phyloP scores from a whole-genome alignment of 1,140 invertebrate genomes.

The Tetragonula clypearis region DNA sequence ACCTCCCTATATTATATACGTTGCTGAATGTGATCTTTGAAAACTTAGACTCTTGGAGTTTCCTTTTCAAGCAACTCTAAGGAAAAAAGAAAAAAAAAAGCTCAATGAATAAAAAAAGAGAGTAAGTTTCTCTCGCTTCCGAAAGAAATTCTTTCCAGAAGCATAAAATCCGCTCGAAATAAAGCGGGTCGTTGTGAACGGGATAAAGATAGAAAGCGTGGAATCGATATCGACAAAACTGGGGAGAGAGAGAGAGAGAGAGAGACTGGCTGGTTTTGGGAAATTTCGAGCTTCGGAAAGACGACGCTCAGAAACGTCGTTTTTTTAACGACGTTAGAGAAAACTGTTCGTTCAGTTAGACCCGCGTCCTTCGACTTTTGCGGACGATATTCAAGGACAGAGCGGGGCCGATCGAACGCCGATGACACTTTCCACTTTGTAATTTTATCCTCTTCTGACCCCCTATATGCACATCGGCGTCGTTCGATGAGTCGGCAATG shows the following conservation, averaged over 20 bases:
- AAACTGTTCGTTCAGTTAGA: slow-evolving; percentile 36
- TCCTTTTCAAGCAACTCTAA: too few relatives aligned
- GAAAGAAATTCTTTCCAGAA: too few relatives aligned
- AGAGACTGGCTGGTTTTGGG: too few relatives aligned
- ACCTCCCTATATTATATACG: too few relatives aligned
- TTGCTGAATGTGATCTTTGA: too few relatives aligned
- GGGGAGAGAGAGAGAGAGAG: too few relatives aligned
- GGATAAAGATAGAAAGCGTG: background rate
- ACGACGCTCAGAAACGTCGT: background rate
- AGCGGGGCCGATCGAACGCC: slow-evolving; percentile 60
- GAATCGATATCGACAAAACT: background rate
- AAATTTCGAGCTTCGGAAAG: background rate
- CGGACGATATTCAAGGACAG: slow-evolving; percentile 65
- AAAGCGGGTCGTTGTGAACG: too few relatives aligned
- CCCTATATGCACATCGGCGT: slow-evolving; percentile 63
- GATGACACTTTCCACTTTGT: slow-evolving; percentile 68
- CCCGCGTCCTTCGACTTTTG: slow-evolving; percentile 58
- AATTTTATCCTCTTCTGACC: slow-evolving; percentile 69
- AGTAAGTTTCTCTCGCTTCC: too few relatives aligned
- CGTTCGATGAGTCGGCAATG: slow-evolving; percentile 57
- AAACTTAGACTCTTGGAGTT: too few relatives aligned
- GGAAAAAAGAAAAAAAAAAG: too few relatives aligned
- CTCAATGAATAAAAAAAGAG: too few relatives aligned
- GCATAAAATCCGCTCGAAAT: too few relatives aligned
- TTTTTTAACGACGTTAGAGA: slow-evolving; percentile 18